A percentile compares a stretch with the other conserved stretches of the same genome.
Conservation (phyloP, 1,140 invertebrate genomes). For the Proales similis region DNA sequence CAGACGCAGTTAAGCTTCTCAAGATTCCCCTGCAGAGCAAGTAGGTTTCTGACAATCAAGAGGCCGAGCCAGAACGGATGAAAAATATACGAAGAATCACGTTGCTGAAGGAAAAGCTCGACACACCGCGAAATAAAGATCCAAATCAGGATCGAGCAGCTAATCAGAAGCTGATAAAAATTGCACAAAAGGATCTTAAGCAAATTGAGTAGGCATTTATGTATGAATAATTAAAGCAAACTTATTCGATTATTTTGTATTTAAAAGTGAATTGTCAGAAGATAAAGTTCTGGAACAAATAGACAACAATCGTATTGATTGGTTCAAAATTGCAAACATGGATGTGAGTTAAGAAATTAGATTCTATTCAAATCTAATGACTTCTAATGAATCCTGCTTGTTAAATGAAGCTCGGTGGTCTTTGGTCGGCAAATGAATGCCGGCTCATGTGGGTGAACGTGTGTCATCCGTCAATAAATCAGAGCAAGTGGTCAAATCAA, state of each 20-base stretch:
- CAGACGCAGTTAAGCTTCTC: conserved; percentile 10
- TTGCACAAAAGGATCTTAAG: conserved; percentile 11
- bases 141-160: too few species aligned
- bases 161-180: conserved; percentile 1
- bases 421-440: conserved; percentile 26
- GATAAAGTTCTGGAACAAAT: conserved; percentile 29
- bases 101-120: conserved; percentile 14
- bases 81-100: background rate
- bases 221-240: too few species aligned
- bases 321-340: conserved; percentile 31
- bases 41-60: too few species aligned
- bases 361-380: background rate
- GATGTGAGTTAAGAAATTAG: conserved; percentile 8
- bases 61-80: too few species aligned
- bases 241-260: background rate
- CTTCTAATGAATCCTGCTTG: too few species aligned
- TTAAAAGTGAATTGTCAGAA: conserved; percentile 2
- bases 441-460: conserved; percentile 25
- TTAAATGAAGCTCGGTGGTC: conserved; percentile 4
- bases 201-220: conserved; percentile 17
- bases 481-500: conserved; percentile 24
- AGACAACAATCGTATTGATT: conserved; percentile 16
- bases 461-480: conserved; percentile 32
- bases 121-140: background rate
- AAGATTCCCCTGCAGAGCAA: conserved; percentile 32